Evolutionary conservation across 2,113 vertebrate species (phyloP).

Genomic region (Pelusios castaneus): DNA sequence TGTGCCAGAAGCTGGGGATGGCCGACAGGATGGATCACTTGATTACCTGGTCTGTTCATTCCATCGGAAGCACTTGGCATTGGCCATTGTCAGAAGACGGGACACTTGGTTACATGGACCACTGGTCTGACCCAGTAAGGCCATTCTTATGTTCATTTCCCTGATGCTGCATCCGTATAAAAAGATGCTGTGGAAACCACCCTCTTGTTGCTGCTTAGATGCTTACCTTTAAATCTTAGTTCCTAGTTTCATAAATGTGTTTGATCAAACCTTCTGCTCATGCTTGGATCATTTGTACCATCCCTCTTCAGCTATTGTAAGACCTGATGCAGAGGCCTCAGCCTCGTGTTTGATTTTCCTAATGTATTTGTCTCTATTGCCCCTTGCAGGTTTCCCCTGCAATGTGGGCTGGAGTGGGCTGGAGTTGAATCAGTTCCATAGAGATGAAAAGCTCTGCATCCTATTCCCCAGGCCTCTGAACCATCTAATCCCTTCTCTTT

Average conservation of each 20-base stretch:
- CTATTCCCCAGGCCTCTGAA: not conserved
- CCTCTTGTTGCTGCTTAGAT: not conserved
- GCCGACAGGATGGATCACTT: too few species aligned
- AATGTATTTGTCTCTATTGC: slow-evolving; percentile 22
- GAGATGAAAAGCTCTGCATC: not conserved
- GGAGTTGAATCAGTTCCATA: not conserved
- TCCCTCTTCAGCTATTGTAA: slow-evolving; percentile 11
- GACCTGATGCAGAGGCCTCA: not conserved
- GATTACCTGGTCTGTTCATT: too few species aligned
- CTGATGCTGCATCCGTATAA: not conserved
- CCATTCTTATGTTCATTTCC: not conserved
- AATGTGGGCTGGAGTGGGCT: not conserved
- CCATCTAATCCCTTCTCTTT: not conserved
- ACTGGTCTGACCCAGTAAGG: too few species aligned
- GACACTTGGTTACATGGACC: too few species aligned
- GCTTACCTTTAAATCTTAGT: slow-evolving; percentile 12
- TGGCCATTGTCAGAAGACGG: too few species aligned
- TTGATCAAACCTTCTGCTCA: slow-evolving; percentile 43
- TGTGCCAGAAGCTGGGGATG: too few species aligned
- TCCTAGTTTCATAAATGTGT: slow-evolving; percentile 10
- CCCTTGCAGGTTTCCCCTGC: not conserved
- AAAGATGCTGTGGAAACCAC: not conserved
- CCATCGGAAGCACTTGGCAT: too few species aligned
- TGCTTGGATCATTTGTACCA: slow-evolving; percentile 48
- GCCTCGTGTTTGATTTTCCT: not conserved